Percentiles rank a stretch among this genome's conserved stretches.
phyloP scores from a whole-genome alignment of 2,113 vertebrate species.

The Chaetura pelagica region DNA sequence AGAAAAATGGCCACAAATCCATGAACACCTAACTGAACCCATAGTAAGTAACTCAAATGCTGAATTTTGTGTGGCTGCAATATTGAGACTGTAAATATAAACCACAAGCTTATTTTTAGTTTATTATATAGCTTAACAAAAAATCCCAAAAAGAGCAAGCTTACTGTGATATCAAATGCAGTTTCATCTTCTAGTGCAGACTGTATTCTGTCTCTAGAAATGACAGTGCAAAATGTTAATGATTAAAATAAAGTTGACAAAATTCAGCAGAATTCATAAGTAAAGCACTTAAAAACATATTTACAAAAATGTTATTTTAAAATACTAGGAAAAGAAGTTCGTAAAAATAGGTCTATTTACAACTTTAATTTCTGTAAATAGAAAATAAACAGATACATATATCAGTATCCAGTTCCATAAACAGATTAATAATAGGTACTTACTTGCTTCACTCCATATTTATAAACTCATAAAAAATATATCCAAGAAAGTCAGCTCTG shows the following conservation, averaged over 20 bases:
- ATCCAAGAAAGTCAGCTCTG: neutral
- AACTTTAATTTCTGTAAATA: neutral
- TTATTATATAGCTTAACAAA: neutral
- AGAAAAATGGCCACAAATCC: neutral
- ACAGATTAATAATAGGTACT: neutral
- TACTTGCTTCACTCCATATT: neutral
- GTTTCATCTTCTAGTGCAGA: constrained; percentile 89
- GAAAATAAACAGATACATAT: neutral
- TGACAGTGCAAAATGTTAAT: neutral
- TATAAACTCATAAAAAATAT: neutral
- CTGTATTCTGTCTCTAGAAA: constrained; percentile 90
- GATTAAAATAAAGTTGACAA: neutral
- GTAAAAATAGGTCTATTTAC: neutral
- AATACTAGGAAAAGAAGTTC: neutral
- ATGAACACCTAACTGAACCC: neutral
- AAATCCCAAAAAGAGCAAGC: constrained; percentile 1
- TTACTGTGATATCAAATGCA: constrained; percentile 87
- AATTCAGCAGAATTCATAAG: neutral
- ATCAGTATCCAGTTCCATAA: neutral
- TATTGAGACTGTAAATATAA: neutral
- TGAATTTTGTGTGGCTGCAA: neutral
- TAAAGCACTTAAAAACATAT: neutral
- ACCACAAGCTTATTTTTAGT: neutral
- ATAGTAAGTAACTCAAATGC: neutral
- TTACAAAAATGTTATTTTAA: neutral